Evolutionary conservation across 2,113 vertebrate species (phyloP), one percentile per base, ranked within the genome.

Genomic region (Anseranas semipalmata): DNA sequence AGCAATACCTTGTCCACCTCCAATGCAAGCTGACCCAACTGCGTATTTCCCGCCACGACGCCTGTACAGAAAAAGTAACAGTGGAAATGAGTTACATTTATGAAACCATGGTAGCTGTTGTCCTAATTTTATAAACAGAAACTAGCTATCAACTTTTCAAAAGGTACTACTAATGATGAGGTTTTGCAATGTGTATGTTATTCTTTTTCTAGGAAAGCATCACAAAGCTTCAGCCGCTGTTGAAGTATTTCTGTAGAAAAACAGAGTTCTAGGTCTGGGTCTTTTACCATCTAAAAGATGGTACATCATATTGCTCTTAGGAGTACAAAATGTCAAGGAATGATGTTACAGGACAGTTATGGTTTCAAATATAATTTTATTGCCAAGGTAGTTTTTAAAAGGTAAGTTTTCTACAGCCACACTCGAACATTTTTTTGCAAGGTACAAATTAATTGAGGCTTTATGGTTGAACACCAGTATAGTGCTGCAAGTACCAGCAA

Each of bases 1-100:
- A 5, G 99, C 99, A 9, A 99, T 99, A 12, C 99, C 99, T 79
- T 99, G 99, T 56, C 99, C 99, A 1, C 99, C 99, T 3, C 99
- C 99, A 8, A 99, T 99, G 96, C 99, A 99, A 50, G 99, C 99
- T 0, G 99, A 99, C 8, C 99, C 99, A 1, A 99, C 97, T 0
- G 98, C 99, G 0, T 99, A 99, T 63, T 98, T 99, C 32, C 99
- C 99, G 6, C 99, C 98, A 15, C 98, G 98, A 22, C 99, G 98
- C 97, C 99, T 99, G 95, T 6, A 15, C 30, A 24, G 81, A 58
- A 87, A 77, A 55, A 92, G 58, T 8, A 55, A 56, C 43, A 65
- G 43, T 7, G 27, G 72, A 28, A 12, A n/a, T 39, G 6, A 25
- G 9, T 48, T 9, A 28, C 41, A 11, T 17, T 33, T 30, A 33